Conservation (phyloP, 2,888 invertebrate genomes). For the Tiphia femorata region DNA sequence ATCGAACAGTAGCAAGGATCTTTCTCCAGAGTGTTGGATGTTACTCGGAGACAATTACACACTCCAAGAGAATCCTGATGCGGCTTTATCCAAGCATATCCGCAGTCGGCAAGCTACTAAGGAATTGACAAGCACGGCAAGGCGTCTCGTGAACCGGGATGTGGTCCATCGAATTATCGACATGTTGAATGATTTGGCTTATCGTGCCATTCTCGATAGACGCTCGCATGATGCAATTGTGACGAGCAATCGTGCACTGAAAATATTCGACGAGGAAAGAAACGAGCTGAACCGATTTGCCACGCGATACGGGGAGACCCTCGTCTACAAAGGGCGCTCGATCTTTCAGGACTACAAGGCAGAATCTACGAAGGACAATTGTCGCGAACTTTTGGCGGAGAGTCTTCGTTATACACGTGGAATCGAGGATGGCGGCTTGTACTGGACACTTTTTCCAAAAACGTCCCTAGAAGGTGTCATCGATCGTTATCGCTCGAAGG, state of each 20-base stretch:
- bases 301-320: conserved; percentile 9
- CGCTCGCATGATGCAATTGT: conserved; percentile 9
- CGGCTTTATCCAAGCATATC: conserved; percentile 19
- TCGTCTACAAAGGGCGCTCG: conserved; percentile 11
- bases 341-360: conserved; percentile 3
- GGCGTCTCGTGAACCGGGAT: no score
- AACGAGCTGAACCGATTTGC: conserved; percentile 8
- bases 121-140: neutral
- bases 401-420: conserved; percentile 16
- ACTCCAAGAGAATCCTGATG: conserved; percentile 1
- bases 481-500: conserved; percentile 29
- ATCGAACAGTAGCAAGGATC: conserved; percentile 9
- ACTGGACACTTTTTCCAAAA: conserved; percentile 10
- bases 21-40: conserved; percentile 15
- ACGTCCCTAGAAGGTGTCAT: conserved; percentile 23
- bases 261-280: conserved; percentile 16
- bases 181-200: conserved; percentile 32
- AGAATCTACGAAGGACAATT: neutral
- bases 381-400: no score
- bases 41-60: conserved; percentile 21
- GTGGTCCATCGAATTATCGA: conserved; percentile 35
- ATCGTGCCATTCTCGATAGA: conserved; percentile 2
- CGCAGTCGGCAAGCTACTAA: conserved; percentile 5
- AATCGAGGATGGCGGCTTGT: neutral
- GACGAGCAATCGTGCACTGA: neutral